phyloP scores from a whole-genome alignment of 1,140 invertebrate species.

The Diplogasteroides magnus region DNA sequence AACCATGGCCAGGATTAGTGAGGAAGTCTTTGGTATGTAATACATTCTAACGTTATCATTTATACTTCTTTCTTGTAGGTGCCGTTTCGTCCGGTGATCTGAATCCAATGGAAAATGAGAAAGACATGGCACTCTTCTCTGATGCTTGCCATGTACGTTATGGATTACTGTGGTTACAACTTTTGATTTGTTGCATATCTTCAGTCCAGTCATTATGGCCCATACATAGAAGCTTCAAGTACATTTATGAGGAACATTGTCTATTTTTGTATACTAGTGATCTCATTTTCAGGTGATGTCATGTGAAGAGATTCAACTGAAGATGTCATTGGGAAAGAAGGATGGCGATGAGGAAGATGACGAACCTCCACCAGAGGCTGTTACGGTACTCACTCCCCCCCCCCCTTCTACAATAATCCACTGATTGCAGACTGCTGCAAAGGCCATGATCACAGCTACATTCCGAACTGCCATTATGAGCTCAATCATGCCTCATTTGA shows the following conservation, averaged over 20 bases:
- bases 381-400: constrained; percentile 1
- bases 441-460: constrained; percentile 13
- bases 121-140: constrained; percentile 5
- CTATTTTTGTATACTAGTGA: no score
- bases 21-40: constrained; percentile 9
- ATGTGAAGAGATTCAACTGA: constrained; percentile 27
- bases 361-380: neutral
- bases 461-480: constrained; percentile 17
- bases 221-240: neutral
- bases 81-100: constrained; percentile 6
- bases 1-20: constrained; percentile 24
- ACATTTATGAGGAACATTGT: neutral
- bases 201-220: neutral
- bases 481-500: constrained; percentile 14
- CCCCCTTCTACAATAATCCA: neutral
- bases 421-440: constrained; percentile 5
- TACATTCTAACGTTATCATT: neutral
- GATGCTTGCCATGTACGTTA: constrained; percentile 27
- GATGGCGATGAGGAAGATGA: constrained; percentile 18
- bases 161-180: neutral
- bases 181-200: neutral
- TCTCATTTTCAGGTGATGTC: constrained; percentile 24
- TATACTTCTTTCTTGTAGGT: neutral
- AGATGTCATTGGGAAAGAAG: constrained; percentile 17
- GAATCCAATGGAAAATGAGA: neutral